Conservation (phyloP, 2,888 invertebrate species). For the Notocelia uddmanniana region DNA sequence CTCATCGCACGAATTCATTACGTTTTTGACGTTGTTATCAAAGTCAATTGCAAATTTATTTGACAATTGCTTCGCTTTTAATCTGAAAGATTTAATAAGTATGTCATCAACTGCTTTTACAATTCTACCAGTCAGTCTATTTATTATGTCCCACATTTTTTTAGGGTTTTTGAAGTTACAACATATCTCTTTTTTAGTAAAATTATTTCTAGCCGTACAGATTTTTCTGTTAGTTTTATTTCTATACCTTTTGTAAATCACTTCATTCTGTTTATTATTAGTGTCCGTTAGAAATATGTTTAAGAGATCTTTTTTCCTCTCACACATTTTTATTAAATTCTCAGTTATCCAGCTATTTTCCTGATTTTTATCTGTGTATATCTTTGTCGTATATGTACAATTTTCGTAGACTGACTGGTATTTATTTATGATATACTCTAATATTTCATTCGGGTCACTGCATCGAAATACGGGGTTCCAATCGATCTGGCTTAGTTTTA, state of each 20-base stretch:
- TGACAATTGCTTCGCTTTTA: no score
- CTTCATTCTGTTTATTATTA: not conserved
- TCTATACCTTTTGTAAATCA: not conserved
- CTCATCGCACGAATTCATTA: no score
- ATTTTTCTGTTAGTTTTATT: not conserved
- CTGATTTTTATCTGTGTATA: not conserved
- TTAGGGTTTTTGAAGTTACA: no score
- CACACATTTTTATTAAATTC: not conserved
- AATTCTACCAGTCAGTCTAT: no score
- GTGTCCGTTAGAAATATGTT: not conserved
- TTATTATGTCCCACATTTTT: no score
- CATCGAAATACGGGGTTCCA: not conserved
- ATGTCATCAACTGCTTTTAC: no score
- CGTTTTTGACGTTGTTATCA: no score
- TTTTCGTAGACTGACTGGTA: not conserved
- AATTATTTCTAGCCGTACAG: not conserved
- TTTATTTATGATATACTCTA: not conserved
- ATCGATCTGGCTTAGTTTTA: not conserved
- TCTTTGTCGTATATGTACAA: not conserved
- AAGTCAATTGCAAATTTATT: no score
- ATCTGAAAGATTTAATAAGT: no score
- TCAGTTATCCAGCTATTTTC: not conserved
- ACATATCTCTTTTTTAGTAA: no score
- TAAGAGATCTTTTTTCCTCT: no score
- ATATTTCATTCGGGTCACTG: constrained; percentile 1